phyloP scores from a whole-genome alignment of 2,888 invertebrate species.

The Beris chalybata region DNA sequence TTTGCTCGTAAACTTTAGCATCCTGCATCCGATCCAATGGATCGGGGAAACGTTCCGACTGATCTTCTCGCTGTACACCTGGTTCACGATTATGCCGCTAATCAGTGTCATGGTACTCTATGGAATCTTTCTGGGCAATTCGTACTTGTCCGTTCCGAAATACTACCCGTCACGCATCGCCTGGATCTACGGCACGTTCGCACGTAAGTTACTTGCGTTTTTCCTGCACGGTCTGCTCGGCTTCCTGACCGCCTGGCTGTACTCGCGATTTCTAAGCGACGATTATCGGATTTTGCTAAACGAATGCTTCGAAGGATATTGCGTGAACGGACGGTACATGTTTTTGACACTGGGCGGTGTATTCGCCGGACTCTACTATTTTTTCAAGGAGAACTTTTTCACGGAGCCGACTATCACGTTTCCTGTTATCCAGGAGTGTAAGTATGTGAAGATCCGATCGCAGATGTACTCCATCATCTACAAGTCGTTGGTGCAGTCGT shows the following conservation, averaged over 20 bases:
- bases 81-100: conserved; percentile 67
- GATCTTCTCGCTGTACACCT: conserved; percentile 61
- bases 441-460: conserved; percentile 67
- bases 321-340: conserved; percentile 68
- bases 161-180: conserved; percentile 70
- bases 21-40: conserved; percentile 69
- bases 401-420: conserved; percentile 61
- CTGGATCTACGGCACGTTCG: conserved; percentile 65
- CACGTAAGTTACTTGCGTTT: conserved; percentile 60
- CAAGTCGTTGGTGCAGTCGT: conserved; percentile 62
- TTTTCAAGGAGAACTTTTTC: conserved; percentile 45
- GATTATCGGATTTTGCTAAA: conserved; percentile 61
- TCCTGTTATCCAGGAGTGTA: conserved; percentile 71
- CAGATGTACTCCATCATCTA: conserved; percentile 62
- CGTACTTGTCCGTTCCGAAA: conserved; percentile 64
- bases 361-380: conserved; percentile 65
- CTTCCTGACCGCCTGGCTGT: conserved; percentile 68
- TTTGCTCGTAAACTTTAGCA: conserved; percentile 63
- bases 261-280: conserved; percentile 66
- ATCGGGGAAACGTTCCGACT: conserved; percentile 62
- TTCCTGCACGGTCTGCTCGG: conserved; percentile 66
- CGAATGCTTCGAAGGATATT: conserved; percentile 58
- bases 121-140: conserved; percentile 72
- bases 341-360: conserved; percentile 70
- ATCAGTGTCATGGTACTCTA: conserved; percentile 67